Base-by-base conservation (phyloP, 2,113 vertebrate species). In the Clinocottus analis region DNA sequence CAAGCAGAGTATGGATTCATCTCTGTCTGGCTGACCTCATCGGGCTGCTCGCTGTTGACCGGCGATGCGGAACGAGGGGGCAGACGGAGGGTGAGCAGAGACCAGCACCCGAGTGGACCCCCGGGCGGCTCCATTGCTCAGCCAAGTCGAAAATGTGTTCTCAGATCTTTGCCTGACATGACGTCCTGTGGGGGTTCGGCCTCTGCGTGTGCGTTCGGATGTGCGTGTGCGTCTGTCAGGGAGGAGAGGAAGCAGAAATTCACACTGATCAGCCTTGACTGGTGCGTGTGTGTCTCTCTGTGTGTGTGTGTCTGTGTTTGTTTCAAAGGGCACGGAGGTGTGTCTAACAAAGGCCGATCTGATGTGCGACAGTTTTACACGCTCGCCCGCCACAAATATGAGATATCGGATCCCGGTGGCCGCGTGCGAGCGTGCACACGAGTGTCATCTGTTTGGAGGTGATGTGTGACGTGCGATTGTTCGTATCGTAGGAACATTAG, bases 111-210 rank as follows among this genome's bases (percentile, higher is more conserved):
- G 53, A 43, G 79, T 73, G 84, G 70, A 85, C 84, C 87, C 86
- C 92, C 67, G 75, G 85, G 85, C 78, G 58, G 89, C 90, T 87
- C 86, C 77, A 94, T 94, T 90, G 93, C 89, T 94, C 89, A 23
- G 87, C 82, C 82, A 92, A 94, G 95, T 90, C 49, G 90, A 92
- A 94, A 95, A 91, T 88, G 83, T 92, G 90, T 93, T 94, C 94
- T 94, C 92, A 94, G 93, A 94, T 94, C 89, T 90, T 87, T 82
- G 89, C 80, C 85, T 90, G 92, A 93, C 90, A 88, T 91, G 85
- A 67, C 86, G 93, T 94, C 92, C 91, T 87, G 47, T 1, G 81
- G 90, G 90, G 91, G 79, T 75, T 80, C 75, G 85, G 70, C 60
- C 59, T 82, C 25, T 43, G 75, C 11, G 14, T 80, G 75, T 72